These are phyloP conservation scores for Lycaena phlaeas DNA, from an alignment of 2,888 invertebrate species.

Conservation along the genomic window DNA sequence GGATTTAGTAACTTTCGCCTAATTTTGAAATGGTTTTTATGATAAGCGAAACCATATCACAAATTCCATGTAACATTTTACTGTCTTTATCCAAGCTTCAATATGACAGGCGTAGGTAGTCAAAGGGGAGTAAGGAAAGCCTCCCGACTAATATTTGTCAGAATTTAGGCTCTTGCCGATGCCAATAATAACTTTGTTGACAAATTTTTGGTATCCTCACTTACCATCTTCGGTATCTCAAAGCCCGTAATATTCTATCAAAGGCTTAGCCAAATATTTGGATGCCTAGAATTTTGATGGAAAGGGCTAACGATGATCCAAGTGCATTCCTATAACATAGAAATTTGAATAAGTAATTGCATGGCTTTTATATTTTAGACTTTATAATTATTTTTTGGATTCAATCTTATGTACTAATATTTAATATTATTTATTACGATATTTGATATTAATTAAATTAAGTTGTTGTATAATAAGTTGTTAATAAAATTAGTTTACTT, in stretches of 20 bases:
- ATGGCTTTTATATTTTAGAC: background rate
- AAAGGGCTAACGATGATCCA: conserved; percentile 7
- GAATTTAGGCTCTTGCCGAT: conserved; percentile 3
- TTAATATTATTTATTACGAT: too few relatives aligned
- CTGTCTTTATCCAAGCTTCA: too few relatives aligned
- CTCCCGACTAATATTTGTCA: conserved; percentile 1
- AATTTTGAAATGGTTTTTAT: too few relatives aligned
- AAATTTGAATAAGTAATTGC: background rate
- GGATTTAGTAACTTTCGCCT: too few relatives aligned
- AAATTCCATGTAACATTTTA: too few relatives aligned
- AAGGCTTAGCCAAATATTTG: conserved; percentile 9
- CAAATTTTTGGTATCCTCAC: conserved; percentile 5
- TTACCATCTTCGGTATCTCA: conserved; percentile 11
- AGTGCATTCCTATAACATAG: conserved; percentile 7
- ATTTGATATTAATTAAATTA: too few relatives aligned
- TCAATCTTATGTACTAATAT: too few relatives aligned
- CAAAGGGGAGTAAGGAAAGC: background rate
- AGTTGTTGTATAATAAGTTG: too few relatives aligned
- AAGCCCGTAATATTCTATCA: conserved; percentile 10
- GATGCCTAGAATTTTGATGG: conserved; percentile 11
- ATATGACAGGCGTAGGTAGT: background rate
- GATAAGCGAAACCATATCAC: too few relatives aligned
- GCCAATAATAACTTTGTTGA: conserved; percentile 7
- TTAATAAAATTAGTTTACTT: too few relatives aligned
- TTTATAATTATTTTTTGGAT: too few relatives aligned